Evolutionary conservation across 1,140 invertebrate genomes (phyloP).

Genomic region (Lepidotrigona ventralis): DNA sequence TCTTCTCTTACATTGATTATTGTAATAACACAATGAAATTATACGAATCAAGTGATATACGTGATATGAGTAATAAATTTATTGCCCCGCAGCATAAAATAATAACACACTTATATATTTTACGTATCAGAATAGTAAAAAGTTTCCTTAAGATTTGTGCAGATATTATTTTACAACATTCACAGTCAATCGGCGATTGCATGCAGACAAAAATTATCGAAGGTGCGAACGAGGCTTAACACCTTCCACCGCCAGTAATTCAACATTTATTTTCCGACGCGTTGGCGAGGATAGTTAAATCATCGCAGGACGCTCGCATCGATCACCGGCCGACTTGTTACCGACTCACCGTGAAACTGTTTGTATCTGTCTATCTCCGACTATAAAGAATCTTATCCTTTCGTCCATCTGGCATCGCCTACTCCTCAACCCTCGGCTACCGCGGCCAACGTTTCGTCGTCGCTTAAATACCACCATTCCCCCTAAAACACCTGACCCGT

Average conservation of each 20-base stretch:
- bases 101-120: too few relatives aligned
- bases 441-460: conserved; percentile 5
- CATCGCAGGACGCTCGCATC: conserved; percentile 39
- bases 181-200: too few relatives aligned
- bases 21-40: too few relatives aligned
- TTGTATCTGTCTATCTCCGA: conserved; percentile 53
- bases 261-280: conserved; percentile 34
- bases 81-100: too few relatives aligned
- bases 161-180: too few relatives aligned
- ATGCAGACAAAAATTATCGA: too few relatives aligned
- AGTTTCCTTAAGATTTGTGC: too few relatives aligned
- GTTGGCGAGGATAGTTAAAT: conserved; percentile 42
- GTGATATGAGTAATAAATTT: too few relatives aligned
- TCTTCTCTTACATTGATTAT: too few relatives aligned
- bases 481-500: conserved; percentile 6
- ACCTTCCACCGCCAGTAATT: conserved; percentile 14
- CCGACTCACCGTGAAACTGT: conserved; percentile 43
- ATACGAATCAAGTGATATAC: too few relatives aligned
- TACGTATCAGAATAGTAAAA: too few relatives aligned
- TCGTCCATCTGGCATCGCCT: conserved; percentile 37
- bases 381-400: conserved; percentile 53
- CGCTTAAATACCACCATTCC: conserved; percentile 33
- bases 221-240: neutral
- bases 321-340: conserved; percentile 40
- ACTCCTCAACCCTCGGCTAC: neutral